phyloP scores from a whole-genome alignment of 2,888 invertebrate species.

The Anarsia innoxiella region DNA sequence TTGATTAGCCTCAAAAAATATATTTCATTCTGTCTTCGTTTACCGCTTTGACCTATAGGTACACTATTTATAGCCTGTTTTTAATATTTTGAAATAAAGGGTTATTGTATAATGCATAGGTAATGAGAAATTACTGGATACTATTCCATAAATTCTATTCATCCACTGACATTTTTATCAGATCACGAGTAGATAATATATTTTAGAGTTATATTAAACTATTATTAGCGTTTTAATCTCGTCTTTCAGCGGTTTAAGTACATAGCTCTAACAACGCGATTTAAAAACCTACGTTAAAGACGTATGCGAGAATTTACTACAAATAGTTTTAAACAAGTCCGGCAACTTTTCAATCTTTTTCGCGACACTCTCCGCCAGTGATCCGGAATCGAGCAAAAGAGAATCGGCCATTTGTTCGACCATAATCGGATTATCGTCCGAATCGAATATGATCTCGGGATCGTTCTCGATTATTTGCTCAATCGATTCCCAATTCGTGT shows the following conservation, averaged over 20 bases:
- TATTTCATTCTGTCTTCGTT: no score
- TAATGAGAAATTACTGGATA: background rate
- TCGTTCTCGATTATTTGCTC: constrained; percentile 68
- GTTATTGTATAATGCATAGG: no score
- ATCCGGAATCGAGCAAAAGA: constrained; percentile 21
- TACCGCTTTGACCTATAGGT: no score
- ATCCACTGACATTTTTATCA: background rate
- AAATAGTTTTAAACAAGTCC: constrained; percentile 40
- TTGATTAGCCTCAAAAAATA: no score
- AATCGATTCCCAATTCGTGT: constrained; percentile 56
- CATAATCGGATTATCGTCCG: constrained; percentile 54
- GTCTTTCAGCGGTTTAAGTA: background rate
- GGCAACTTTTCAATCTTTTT: constrained; percentile 42
- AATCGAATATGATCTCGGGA: constrained; percentile 66
- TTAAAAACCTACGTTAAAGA: constrained; percentile 25
- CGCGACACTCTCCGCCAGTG: constrained; percentile 24
- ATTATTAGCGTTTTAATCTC: background rate
- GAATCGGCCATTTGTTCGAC: constrained; percentile 35
- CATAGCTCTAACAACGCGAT: background rate
- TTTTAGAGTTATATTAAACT: background rate
- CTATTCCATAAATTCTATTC: background rate
- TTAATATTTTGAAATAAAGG: no score
- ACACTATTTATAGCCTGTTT: no score
- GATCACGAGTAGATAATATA: background rate
- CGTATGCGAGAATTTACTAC: constrained; percentile 37